phyloP scores from a whole-genome alignment of 1,140 invertebrate genomes.

The Brachionus rotundiformis region DNA sequence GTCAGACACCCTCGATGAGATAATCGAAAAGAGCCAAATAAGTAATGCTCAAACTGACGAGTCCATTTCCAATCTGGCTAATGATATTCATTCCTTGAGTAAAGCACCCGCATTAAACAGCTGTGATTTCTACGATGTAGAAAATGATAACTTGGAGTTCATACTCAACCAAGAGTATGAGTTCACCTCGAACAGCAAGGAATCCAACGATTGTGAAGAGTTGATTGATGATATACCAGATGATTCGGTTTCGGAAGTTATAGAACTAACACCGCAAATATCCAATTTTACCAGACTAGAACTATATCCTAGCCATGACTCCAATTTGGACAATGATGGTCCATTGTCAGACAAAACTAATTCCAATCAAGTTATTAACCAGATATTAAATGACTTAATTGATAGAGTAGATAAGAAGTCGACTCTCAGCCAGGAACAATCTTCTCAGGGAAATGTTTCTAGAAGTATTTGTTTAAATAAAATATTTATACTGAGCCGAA shows the following conservation, averaged over 20 bases:
- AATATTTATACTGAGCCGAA: background rate
- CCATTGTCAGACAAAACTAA: background rate
- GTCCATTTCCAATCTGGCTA: background rate
- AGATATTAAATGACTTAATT: background rate
- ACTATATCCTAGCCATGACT: background rate
- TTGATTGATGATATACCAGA: background rate
- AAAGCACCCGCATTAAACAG: background rate
- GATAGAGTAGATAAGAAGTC: background rate
- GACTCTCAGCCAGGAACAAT: background rate
- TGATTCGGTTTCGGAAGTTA: background rate
- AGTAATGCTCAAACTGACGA: background rate
- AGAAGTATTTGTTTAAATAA: background rate
- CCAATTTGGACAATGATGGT: background rate
- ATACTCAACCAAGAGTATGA: background rate
- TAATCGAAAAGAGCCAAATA: background rate
- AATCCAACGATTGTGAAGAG: background rate
- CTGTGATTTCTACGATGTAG: background rate
- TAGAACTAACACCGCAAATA: background rate
- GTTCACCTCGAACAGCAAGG: background rate
- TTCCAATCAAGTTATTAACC: background rate
- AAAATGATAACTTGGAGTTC: background rate
- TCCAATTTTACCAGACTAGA: background rate
- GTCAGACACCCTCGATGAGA: background rate
- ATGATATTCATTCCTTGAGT: background rate
- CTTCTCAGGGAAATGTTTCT: background rate